phyloP scores from a whole-genome alignment of 2,888 invertebrate genomes.

The Melolontha melolontha region DNA sequence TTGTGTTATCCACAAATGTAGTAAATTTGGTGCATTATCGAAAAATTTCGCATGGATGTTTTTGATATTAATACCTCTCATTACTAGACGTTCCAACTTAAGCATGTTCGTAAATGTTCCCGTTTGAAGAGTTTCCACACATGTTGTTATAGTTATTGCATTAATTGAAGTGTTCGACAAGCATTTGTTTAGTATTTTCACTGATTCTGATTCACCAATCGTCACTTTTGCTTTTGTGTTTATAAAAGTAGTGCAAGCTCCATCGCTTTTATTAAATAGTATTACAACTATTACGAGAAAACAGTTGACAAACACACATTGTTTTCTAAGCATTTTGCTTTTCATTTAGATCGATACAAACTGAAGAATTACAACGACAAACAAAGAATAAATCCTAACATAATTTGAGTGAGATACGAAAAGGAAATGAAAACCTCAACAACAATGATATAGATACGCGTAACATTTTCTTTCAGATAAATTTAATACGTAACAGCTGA shows the following conservation, averaged over 20 bases:
- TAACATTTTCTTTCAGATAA: too few relatives aligned
- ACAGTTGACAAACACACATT: too few relatives aligned
- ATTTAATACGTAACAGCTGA: too few relatives aligned
- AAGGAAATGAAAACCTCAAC: too few relatives aligned
- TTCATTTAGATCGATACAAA: too few relatives aligned
- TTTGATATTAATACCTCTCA: background rate
- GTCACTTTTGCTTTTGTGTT: constrained; percentile 13
- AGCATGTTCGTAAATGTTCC: constrained; percentile 3
- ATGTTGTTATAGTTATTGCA: constrained; percentile 10
- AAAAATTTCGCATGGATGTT: constrained; percentile 7
- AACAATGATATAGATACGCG: too few relatives aligned
- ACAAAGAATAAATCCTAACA: too few relatives aligned
- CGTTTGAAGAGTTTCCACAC: constrained; percentile 3
- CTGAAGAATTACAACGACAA: too few relatives aligned
- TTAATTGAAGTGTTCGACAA: background rate
- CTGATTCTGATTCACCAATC: background rate
- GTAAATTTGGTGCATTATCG: constrained; percentile 6
- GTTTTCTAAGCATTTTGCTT: too few relatives aligned
- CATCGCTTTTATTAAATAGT: background rate
- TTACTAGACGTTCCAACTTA: background rate
- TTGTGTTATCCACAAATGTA: constrained; percentile 5
- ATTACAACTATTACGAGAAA: background rate
- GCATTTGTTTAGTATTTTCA: constrained; percentile 15
- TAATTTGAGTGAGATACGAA: too few relatives aligned
- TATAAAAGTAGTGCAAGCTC: constrained; percentile 7